Evolutionary conservation across 2,797 vertebrate genomes (phyloP), one percentile per base, ranked within the genome.

Genomic region (Galaxias olidus): DNA sequence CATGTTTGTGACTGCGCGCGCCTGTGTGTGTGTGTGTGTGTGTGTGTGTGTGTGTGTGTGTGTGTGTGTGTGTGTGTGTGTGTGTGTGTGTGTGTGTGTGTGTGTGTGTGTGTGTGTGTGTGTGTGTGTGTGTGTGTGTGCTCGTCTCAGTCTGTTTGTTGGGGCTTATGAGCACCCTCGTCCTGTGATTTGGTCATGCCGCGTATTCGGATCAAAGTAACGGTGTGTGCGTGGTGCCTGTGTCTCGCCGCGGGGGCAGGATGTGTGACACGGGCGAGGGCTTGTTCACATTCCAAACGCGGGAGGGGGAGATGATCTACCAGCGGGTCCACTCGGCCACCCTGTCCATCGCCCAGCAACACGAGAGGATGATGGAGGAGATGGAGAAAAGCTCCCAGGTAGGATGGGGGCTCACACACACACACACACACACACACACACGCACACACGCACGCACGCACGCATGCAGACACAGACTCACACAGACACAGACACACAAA

Each of bases 241-340:
- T n/a, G 14, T 10, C 14, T 42, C 4, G 7, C 19, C 55, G 1
- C 14, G n/a, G 81, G 83, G 80, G 8, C 91, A 99, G 97, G 92
- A 98, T 98, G 97, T 99, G 98, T 90, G 97, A 99, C 90, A 99
- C 98, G 43, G 98, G 98, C 85, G 98, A 99, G 92, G 97, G 98
- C 76, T 90, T 99, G 72, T 99, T 99, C 93, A 99, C 98, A 76
- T 99, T 99, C 90, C 97, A 99, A 89, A 99, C 98, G 46, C 91
- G 95, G 81, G 97, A 98, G 94, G 98, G 98, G 67, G 98, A 99
- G 89, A 95, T 97, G 95, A 98, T 99, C 89, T 99, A 99, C 90
- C 97, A 99, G 91, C 95, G 97, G 83, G 98, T 99, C 69, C 98
- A 99, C 88, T 97, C 98, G 58, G 96, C 98, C 77, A 99, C 98